Evolutionary conservation across 2,797 vertebrate species (phyloP).

Genomic region (Anas bahamensis): DNA sequence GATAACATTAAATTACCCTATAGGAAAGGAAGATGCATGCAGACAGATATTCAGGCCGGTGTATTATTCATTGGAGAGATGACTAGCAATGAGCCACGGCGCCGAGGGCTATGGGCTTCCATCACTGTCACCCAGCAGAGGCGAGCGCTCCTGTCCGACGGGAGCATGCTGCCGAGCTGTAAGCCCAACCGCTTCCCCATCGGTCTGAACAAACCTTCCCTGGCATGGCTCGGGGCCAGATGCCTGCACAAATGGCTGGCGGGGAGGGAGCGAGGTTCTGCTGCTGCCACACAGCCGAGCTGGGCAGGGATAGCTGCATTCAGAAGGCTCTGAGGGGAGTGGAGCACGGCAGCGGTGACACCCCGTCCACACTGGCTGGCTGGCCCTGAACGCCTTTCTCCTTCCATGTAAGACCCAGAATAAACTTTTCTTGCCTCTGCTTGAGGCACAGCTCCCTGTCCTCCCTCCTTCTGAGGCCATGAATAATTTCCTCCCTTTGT

Average conservation of each 20-base stretch:
- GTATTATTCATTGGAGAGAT: constrained; percentile 44
- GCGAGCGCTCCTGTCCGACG: constrained; percentile 17
- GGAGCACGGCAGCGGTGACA: neutral
- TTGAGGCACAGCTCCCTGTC: constrained; percentile 12
- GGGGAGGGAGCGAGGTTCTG: neutral
- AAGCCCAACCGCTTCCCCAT: neutral
- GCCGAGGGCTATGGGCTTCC: constrained; percentile 39
- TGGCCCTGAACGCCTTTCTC: neutral
- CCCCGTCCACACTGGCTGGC: too few relatives aligned
- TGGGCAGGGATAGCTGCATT: accelerated
- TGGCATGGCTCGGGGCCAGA: neutral
- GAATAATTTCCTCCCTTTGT: constrained; percentile 35
- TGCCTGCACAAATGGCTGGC: accelerated
- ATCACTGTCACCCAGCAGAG: constrained; percentile 39
- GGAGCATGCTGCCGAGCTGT: constrained; percentile 30
- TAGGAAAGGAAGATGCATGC: constrained; percentile 67
- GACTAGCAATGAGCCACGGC: constrained; percentile 32
- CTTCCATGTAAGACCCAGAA: neutral
- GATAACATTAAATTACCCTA: constrained; percentile 72
- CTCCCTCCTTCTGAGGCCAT: neutral
- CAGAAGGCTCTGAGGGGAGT: neutral
- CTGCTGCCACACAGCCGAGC: neutral
- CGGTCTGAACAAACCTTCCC: constrained; percentile 6
- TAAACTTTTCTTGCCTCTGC: constrained; percentile 1
- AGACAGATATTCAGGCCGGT: constrained; percentile 17